These are phyloP conservation scores for Heliangelus exortis DNA, from an alignment of 2,797 vertebrate genomes.

Conservation along the genomic window DNA sequence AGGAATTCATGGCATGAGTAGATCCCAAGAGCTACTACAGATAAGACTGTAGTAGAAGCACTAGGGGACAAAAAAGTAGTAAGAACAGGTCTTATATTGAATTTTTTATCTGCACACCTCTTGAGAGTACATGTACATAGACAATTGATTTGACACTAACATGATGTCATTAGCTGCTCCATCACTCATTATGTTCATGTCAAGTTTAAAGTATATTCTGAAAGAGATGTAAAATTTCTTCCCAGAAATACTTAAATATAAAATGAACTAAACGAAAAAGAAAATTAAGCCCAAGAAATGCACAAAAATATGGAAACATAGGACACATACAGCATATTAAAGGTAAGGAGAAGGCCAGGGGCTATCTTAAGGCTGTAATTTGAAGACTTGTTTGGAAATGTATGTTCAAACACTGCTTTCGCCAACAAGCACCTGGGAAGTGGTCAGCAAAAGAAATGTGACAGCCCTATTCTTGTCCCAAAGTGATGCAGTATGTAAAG, in stretches of 20 bases:
- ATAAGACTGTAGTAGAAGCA: not conserved
- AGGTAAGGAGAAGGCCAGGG: not conserved
- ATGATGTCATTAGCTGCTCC: not conserved
- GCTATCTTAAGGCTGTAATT: constrained; percentile 34
- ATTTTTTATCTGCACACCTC: not conserved
- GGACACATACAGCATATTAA: not conserved
- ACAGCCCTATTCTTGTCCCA: constrained; percentile 78
- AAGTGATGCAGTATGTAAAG: constrained; percentile 78
- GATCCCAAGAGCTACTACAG: not conserved
- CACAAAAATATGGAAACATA: not conserved
- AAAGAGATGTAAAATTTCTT: not conserved
- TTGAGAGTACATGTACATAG: not conserved
- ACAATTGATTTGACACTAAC: not conserved
- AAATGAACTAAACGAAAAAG: not conserved
- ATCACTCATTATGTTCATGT: not conserved
- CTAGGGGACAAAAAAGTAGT: not conserved
- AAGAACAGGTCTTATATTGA: not conserved
- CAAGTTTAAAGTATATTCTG: not conserved
- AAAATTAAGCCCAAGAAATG: not conserved
- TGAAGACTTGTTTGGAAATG: constrained; percentile 57
- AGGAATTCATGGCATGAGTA: not conserved
- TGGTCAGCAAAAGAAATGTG: constrained; percentile 71
- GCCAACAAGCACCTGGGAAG: constrained; percentile 72
- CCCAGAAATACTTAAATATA: not conserved
- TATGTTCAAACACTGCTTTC: constrained; percentile 51